phyloP scores from a whole-genome alignment of 2,113 vertebrate species.

The Holacanthus passer region DNA sequence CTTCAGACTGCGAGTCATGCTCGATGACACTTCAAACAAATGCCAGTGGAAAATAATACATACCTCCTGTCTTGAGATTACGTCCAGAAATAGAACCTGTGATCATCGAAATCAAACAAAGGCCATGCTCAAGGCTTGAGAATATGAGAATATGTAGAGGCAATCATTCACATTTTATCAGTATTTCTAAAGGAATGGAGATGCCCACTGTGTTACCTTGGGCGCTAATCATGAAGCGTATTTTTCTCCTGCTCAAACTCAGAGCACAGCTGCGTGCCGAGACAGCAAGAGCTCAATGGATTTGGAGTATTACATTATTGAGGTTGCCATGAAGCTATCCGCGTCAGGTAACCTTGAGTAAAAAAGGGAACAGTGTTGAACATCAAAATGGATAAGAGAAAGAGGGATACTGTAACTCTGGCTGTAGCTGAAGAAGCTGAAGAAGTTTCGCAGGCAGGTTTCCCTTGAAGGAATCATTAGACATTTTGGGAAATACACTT shows the following conservation, averaged over 20 bases:
- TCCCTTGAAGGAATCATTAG: background rate
- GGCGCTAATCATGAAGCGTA: background rate
- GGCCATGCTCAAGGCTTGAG: background rate
- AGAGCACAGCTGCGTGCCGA: background rate
- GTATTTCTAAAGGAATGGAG: slow-evolving; percentile 23
- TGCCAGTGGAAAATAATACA: slow-evolving; percentile 17
- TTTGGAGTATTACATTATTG: slow-evolving; percentile 7
- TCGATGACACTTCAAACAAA: slow-evolving; percentile 32
- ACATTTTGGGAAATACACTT: background rate
- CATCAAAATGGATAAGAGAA: background rate
- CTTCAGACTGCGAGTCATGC: slow-evolving; percentile 10
- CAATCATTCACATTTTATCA: slow-evolving; percentile 6
- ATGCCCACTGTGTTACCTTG: background rate
- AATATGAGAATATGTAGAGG: slow-evolving; percentile 11
- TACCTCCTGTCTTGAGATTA: slow-evolving; percentile 15
- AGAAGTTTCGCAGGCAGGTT: too few species aligned
- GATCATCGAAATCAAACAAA: slow-evolving; percentile 33
- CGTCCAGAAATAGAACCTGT: slow-evolving; percentile 24
- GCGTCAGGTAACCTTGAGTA: background rate
- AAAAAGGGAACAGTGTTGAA: background rate
- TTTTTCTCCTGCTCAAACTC: background rate
- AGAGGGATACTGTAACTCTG: background rate
- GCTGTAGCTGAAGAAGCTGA: background rate
- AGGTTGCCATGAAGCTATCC: background rate
- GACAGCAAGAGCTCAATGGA: background rate